These are phyloP conservation scores for Orchestia grillus DNA, from an alignment of 1,140 invertebrate genomes.

Conservation along the genomic window DNA sequence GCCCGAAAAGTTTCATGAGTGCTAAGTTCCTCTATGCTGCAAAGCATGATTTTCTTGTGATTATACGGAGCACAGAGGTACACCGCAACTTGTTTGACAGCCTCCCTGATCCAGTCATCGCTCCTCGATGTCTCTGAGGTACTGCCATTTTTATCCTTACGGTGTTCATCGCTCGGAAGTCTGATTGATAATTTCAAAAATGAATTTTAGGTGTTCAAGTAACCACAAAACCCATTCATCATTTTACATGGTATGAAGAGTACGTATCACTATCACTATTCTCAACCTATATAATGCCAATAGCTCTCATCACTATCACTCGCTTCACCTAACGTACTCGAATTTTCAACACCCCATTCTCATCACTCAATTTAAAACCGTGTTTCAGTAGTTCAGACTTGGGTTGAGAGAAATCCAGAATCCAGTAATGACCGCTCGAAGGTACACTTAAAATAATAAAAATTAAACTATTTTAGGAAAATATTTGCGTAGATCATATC, in stretches of 20 bases:
- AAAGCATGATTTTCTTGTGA: not conserved
- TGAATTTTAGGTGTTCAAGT: not conserved
- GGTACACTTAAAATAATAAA: no score
- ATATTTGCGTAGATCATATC: no score
- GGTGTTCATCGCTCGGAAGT: not conserved
- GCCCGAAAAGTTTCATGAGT: not conserved
- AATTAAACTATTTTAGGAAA: no score
- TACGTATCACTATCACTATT: not conserved
- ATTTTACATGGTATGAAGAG: not conserved
- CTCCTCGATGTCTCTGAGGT: not conserved
- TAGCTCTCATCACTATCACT: not conserved
- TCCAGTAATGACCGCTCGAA: no score
- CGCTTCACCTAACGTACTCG: no score
- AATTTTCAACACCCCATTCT: no score
- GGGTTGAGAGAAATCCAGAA: no score
- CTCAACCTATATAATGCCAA: not conserved
- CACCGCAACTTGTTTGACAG: not conserved
- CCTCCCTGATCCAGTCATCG: not conserved
- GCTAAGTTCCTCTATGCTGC: not conserved
- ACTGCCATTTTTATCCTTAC: not conserved
- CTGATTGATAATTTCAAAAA: not conserved
- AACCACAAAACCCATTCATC: not conserved
- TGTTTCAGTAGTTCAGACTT: not conserved
- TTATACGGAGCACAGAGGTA: not conserved
- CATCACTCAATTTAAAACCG: not conserved